A percentile compares a stretch with the other conserved stretches of the same genome.
Evolutionary conservation across 2,797 vertebrate genomes (phyloP).

Genomic region (Lophotriccus pileatus): DNA sequence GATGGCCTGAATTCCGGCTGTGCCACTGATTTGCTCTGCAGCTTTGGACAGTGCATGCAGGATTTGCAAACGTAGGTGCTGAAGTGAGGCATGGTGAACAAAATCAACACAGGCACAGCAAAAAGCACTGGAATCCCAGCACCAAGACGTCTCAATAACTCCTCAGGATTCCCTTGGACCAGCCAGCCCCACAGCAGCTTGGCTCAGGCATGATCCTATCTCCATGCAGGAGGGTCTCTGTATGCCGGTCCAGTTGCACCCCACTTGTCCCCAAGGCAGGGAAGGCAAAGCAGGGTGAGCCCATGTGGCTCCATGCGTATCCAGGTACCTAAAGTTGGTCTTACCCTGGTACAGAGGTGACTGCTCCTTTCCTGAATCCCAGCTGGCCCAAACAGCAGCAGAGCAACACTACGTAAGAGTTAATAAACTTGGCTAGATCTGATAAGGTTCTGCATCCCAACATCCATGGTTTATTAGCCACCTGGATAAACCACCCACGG

Average conservation of each 20-base stretch:
- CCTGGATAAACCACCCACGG: not conserved
- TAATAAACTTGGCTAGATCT: not conserved
- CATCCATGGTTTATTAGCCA: not conserved
- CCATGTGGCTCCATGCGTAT: fast-evolving
- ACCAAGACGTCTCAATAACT: not conserved
- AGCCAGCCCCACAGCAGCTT: not conserved
- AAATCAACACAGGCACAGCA: not conserved
- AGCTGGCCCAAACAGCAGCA: not conserved
- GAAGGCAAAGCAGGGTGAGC: not conserved
- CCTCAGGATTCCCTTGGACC: not conserved
- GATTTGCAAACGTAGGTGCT: not conserved
- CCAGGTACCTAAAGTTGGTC: not conserved
- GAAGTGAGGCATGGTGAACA: not conserved
- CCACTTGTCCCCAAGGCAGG: not conserved
- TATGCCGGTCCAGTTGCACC: not conserved
- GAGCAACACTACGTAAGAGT: not conserved
- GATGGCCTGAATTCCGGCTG: fast-evolving
- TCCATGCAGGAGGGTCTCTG: not conserved
- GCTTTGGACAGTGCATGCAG: not conserved
- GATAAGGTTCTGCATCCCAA: not conserved
- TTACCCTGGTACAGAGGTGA: not conserved
- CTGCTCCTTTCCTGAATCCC: not conserved
- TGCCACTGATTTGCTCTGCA: not conserved
- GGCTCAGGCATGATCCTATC: fast-evolving
- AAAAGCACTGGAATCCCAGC: not conserved